A percentile compares a stretch with the other conserved stretches of the same genome.
Conservation (phyloP, 2,797 vertebrate species). For the Rhyacichthys aspro region DNA sequence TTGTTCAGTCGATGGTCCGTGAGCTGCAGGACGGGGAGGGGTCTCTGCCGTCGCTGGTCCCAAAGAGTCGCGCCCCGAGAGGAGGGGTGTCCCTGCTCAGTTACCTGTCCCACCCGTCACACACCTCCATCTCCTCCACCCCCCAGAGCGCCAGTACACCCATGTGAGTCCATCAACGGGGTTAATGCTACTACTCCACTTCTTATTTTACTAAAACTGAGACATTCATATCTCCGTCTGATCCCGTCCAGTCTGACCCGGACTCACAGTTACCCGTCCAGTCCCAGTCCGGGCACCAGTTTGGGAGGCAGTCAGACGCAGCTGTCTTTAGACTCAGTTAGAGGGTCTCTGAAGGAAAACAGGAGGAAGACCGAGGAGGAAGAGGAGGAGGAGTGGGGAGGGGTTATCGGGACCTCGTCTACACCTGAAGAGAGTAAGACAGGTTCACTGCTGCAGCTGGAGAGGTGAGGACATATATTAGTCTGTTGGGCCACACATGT, state of each 20-base stretch:
- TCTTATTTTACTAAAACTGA: too few relatives aligned
- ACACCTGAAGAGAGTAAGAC: slow-evolving; percentile 42
- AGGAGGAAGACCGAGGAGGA: slow-evolving; percentile 21
- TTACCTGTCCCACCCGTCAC: slow-evolving; percentile 80
- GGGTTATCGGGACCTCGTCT: slow-evolving; percentile 21
- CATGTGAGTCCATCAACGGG: slow-evolving; percentile 21
- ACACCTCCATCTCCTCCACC: slow-evolving; percentile 10
- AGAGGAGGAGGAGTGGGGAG: slow-evolving; percentile 50
- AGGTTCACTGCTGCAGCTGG: slow-evolving; percentile 38
- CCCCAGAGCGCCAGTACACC: slow-evolving; percentile 19
- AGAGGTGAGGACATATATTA: slow-evolving; percentile 66
- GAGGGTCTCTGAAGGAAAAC: slow-evolving; percentile 25
- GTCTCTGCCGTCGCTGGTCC: slow-evolving; percentile 66
- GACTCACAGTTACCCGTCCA: slow-evolving; percentile 47
- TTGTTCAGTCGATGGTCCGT: slow-evolving; percentile 80
- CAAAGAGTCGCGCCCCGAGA: slow-evolving; percentile 45
- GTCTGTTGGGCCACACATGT: too few relatives aligned
- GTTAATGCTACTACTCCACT: too few relatives aligned
- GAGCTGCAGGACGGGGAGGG: slow-evolving; percentile 76
- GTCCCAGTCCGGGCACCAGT: slow-evolving; percentile 48
- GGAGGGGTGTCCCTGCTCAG: slow-evolving; percentile 85
- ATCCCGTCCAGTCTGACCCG: slow-evolving; percentile 29
- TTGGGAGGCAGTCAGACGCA: slow-evolving; percentile 62
- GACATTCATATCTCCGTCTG: background rate
- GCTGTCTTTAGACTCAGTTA: slow-evolving; percentile 55